Percentiles rank a stretch among this genome's conserved stretches.
phyloP scores from a whole-genome alignment of 2,113 vertebrate species.

The Albula glossodonta region DNA sequence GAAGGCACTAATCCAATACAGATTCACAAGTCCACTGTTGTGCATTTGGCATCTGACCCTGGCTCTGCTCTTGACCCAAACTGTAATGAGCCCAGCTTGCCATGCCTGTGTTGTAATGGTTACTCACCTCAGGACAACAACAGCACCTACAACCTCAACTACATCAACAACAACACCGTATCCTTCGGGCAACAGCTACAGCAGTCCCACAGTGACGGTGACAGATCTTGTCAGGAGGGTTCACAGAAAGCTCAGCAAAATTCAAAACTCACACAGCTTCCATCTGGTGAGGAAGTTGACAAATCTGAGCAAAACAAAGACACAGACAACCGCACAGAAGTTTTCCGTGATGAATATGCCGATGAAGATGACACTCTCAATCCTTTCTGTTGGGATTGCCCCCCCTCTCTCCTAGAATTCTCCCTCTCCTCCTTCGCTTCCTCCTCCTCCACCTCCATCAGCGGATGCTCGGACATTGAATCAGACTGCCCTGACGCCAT shows the following conservation, averaged over 20 bases:
- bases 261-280: conserved; percentile 29
- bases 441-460: conserved; percentile 87
- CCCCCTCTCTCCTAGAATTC: conserved; percentile 70
- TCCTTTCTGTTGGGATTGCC: conserved; percentile 75
- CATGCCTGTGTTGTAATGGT: conserved; percentile 83
- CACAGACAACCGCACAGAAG: conserved; percentile 50
- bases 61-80: conserved; percentile 80
- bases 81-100: conserved; percentile 85
- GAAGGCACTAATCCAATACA: conserved; percentile 42
- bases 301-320: conserved; percentile 1
- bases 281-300: not conserved
- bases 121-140: conserved; percentile 70
- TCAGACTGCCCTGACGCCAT: conserved; percentile 82
- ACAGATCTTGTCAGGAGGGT: conserved; percentile 41
- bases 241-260: conserved; percentile 37
- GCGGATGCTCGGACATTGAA: conserved; percentile 91
- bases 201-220: conserved; percentile 42
- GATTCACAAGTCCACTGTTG: conserved; percentile 61
- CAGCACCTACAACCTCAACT: conserved; percentile 77
- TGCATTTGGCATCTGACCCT: conserved; percentile 43
- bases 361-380: conserved; percentile 72
- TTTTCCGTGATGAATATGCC: conserved; percentile 51
- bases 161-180: conserved; percentile 76
- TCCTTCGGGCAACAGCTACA: conserved; percentile 67
- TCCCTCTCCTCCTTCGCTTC: conserved; percentile 73